These are phyloP conservation scores for Pachyuromys duprasi DNA, from an alignment of 2,797 vertebrate species.

Conservation along the genomic window DNA sequence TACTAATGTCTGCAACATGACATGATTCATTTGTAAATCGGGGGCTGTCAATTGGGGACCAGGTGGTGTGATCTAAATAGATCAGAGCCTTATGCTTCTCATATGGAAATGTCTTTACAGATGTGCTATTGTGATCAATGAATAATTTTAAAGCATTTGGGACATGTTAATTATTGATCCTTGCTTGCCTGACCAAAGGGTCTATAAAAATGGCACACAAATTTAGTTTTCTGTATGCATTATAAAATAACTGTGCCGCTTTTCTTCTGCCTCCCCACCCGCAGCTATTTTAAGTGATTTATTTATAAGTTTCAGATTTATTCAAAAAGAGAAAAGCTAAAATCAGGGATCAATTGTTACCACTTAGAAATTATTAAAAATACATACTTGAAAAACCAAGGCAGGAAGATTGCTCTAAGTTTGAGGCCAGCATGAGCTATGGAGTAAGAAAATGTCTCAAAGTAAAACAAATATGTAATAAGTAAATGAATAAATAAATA, in stretches of 20 bases:
- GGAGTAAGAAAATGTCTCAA: not conserved
- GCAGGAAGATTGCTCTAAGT: not conserved
- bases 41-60: constrained; percentile 59
- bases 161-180: constrained; percentile 76
- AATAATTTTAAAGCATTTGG: constrained; percentile 77
- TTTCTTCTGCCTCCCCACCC: constrained; percentile 14
- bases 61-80: constrained; percentile 77
- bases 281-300: constrained; percentile 57
- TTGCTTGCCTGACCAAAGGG: constrained; percentile 57
- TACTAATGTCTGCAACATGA: constrained; percentile 69
- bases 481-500: not conserved
- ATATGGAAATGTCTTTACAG: constrained; percentile 80
- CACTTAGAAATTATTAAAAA: constrained; percentile 9
- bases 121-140: constrained; percentile 77
- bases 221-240: constrained; percentile 51
- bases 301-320: constrained; percentile 38
- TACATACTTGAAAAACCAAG: not conserved
- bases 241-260: constrained; percentile 29
- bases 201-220: constrained; percentile 48
- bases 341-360: constrained; percentile 12
- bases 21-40: constrained; percentile 74
- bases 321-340: constrained; percentile 38
- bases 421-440: not conserved
- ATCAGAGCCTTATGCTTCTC: constrained; percentile 77
- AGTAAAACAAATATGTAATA: not conserved